phyloP scores from a whole-genome alignment of 2,888 invertebrate genomes.

The Euproctis similis region DNA sequence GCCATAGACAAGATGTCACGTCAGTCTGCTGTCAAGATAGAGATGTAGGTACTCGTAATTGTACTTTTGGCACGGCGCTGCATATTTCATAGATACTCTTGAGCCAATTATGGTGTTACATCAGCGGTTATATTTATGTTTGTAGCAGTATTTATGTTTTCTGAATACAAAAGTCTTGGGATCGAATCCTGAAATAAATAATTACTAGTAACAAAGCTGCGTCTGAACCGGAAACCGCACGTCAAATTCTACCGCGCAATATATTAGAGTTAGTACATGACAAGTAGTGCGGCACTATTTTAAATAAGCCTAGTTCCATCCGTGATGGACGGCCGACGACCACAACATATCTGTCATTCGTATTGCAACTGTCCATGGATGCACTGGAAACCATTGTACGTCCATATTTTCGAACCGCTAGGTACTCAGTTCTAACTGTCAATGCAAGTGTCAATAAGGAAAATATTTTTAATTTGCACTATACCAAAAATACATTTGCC shows the following conservation, averaged over 20 bases:
- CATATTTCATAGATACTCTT: constrained; percentile 12
- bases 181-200: no score
- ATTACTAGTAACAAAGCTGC: no score
- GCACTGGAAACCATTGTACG: no score
- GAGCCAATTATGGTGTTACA: constrained; percentile 18
- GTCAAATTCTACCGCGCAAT: background rate
- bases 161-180: no score
- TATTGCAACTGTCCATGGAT: constrained; percentile 11
- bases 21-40: constrained; percentile 16
- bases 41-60: constrained; percentile 10
- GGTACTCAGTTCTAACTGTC: no score
- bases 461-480: no score
- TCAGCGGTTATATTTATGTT: no score
- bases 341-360: constrained; percentile 19
- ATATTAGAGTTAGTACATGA: constrained; percentile 4
- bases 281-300: constrained; percentile 14
- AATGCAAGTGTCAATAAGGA: no score
- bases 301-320: constrained; percentile 21
- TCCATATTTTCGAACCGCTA: no score
- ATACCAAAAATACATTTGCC: no score
- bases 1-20: constrained; percentile 18
- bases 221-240: constrained; percentile 1
- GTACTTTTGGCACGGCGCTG: constrained; percentile 17
- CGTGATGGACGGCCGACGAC: constrained; percentile 18
- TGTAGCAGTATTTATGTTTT: no score